These are phyloP conservation scores for Drosophila pseudotakahashii DNA, from an alignment of 2,888 invertebrate species.

Conservation along the genomic window DNA sequence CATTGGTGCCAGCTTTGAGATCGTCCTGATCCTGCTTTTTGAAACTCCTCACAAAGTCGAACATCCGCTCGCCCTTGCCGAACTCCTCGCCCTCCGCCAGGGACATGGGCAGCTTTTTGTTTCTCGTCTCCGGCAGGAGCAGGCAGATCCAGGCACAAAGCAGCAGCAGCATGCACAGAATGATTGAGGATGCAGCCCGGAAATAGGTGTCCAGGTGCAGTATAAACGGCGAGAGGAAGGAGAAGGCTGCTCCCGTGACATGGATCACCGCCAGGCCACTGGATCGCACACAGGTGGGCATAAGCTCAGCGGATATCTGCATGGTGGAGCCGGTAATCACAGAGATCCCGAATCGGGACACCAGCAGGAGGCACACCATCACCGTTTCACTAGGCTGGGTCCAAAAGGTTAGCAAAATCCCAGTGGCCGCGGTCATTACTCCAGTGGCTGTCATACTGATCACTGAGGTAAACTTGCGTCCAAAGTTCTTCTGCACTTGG, in stretches of 20 bases:
- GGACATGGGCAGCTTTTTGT: slow-evolving; percentile 58
- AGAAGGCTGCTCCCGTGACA: slow-evolving; percentile 86
- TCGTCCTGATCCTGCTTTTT: slow-evolving; percentile 4
- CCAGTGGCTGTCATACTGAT: slow-evolving; percentile 85
- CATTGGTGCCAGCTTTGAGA: slow-evolving; percentile 24
- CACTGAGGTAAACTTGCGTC: slow-evolving; percentile 85
- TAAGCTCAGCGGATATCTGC: slow-evolving; percentile 87
- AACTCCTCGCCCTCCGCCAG: slow-evolving; percentile 61
- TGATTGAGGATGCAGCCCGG: slow-evolving; percentile 85
- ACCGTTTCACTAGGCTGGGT: slow-evolving; percentile 71
- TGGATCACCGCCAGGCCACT: slow-evolving; percentile 87
- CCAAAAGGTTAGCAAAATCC: slow-evolving; percentile 82
- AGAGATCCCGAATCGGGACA: slow-evolving; percentile 86
- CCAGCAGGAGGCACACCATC: slow-evolving; percentile 84
- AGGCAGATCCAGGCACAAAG: slow-evolving; percentile 85
- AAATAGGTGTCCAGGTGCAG: slow-evolving; percentile 83
- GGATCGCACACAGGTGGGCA: slow-evolving; percentile 87
- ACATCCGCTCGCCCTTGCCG: slow-evolving; percentile 56
- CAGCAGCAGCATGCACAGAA: slow-evolving; percentile 85
- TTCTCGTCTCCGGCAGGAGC: slow-evolving; percentile 86
- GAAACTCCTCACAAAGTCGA: slow-evolving; percentile 49
- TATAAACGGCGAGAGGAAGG: slow-evolving; percentile 86
- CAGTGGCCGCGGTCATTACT: slow-evolving; percentile 84
- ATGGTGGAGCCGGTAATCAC: slow-evolving; percentile 86
- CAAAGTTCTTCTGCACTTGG: slow-evolving; percentile 73